Evolutionary conservation across 2,113 vertebrate species (phyloP), one percentile per base, ranked within the genome.

Genomic region (Crotophaga sulcirostris): DNA sequence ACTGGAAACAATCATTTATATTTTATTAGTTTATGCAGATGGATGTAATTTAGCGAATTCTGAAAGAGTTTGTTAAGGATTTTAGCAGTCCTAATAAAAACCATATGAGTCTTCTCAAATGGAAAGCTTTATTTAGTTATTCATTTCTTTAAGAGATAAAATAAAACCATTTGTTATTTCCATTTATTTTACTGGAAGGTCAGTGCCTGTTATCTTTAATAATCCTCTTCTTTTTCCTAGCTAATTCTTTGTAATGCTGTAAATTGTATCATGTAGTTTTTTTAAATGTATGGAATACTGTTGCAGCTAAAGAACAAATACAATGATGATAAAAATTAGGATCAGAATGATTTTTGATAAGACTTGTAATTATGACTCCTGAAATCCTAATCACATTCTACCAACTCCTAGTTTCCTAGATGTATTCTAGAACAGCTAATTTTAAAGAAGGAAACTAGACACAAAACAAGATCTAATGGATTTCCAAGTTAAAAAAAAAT

Each of bases 1-100:
- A 86, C 84, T 76, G 62, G 55, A 96, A 96, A 84, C 40, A 54
- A 96, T 96, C 28, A 89, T 88, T 94, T 83, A 56, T 96, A 80
- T 96, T 98, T 97, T 93, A 97, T 97, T 97, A 97, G 66, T 89
- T 97, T 96, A 89, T n/a, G 69, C 89, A 96, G 97, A 95, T 97
- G 97, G 92, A 94, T 96, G 59, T 54, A 85, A 96, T 96, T 97
- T 97, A 93, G 96, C 86, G 95, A 97, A 96, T 96, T 96, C 93
- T 96, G 93, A 95, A 98, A 97, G 16, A 19, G 85, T 94, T 97
- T 88, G 54, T 95, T 96, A 96, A 84, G 86, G 42, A 95, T 97
- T 96, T 97, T 84, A 78, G 79, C 81, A 93, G 87, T 86, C 60
- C 47, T 90, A 97, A 96, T 95, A 96, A 90, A 63, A 89, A 92